Conservation (phyloP, 2,888 invertebrate genomes). For the Prostheceraeus crozeri region DNA sequence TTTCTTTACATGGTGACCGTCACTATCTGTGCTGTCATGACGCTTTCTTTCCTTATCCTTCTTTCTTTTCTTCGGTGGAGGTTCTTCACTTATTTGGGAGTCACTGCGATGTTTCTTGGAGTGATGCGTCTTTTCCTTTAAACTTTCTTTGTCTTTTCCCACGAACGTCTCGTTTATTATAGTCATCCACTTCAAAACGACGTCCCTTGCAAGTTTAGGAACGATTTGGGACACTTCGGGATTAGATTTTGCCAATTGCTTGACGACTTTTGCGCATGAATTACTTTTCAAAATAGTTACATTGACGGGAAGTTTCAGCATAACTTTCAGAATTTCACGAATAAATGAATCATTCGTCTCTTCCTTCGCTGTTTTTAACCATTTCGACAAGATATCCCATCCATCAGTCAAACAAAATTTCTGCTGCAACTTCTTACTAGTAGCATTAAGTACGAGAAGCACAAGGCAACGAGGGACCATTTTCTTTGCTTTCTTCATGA, state of each 20-base stretch:
- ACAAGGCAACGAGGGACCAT: slow-evolving; percentile 27
- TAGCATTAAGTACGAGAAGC: slow-evolving; percentile 22
- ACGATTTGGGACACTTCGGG: slow-evolving; percentile 26
- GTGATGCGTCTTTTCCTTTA: neutral
- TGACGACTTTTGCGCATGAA: slow-evolving; percentile 81
- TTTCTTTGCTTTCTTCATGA: too few relatives aligned
- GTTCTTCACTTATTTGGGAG: too few relatives aligned
- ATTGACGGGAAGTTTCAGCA: slow-evolving; percentile 78
- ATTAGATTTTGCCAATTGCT: slow-evolving; percentile 69
- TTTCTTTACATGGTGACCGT: too few relatives aligned
- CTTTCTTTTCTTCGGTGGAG: too few relatives aligned
- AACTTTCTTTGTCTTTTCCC: slow-evolving; percentile 15
- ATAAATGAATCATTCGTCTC: slow-evolving; percentile 78
- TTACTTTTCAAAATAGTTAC: slow-evolving; percentile 81
- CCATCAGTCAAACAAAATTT: slow-evolving; percentile 62
- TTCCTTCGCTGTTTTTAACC: slow-evolving; percentile 78
- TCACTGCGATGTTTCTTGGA: neutral
- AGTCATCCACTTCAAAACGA: neutral
- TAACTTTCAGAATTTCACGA: slow-evolving; percentile 73
- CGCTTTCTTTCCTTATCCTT: too few relatives aligned
- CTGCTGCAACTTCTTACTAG: neutral
- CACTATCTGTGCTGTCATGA: too few relatives aligned
- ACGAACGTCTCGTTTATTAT: slow-evolving; percentile 2
- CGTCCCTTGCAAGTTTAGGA: neutral
- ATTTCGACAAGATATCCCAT: slow-evolving; percentile 79